These are phyloP conservation scores for Hylaeus anthracinus DNA, from an alignment of 1,140 invertebrate species.

Conservation along the genomic window DNA sequence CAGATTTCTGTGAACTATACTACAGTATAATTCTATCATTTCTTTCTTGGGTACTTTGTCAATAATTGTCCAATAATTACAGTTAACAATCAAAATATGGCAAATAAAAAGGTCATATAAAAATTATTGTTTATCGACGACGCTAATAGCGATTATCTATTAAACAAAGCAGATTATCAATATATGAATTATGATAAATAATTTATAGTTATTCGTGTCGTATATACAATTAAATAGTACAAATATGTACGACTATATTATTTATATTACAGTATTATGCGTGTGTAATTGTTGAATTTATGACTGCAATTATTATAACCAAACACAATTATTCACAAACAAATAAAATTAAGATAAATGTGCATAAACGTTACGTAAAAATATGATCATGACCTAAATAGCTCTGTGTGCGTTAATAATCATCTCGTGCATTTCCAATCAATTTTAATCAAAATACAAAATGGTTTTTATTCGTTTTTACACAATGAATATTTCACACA, in stretches of 20 bases:
- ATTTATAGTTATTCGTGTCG: background rate
- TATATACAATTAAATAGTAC: conserved; percentile 48
- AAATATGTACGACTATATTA: conserved; percentile 18
- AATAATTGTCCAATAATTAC: background rate
- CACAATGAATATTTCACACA: background rate
- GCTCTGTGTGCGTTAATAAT: background rate
- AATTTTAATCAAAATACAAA: background rate
- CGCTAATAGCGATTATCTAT: background rate
- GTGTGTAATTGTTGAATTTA: background rate
- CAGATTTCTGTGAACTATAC: background rate
- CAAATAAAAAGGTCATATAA: background rate
- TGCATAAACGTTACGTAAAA: background rate
- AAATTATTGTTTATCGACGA: background rate
- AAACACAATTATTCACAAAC: background rate
- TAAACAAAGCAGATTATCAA: background rate
- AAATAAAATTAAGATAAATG: background rate
- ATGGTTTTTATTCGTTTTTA: background rate
- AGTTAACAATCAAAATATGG: background rate
- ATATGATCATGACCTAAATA: background rate
- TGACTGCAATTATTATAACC: background rate
- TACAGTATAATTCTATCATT: background rate
- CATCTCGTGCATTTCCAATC: background rate
- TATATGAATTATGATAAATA: conserved; percentile 4
- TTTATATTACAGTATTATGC: conserved; percentile 38
- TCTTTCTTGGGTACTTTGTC: background rate